Conservation (phyloP, 1,140 invertebrate genomes). For the Drosophila insularis region DNA sequence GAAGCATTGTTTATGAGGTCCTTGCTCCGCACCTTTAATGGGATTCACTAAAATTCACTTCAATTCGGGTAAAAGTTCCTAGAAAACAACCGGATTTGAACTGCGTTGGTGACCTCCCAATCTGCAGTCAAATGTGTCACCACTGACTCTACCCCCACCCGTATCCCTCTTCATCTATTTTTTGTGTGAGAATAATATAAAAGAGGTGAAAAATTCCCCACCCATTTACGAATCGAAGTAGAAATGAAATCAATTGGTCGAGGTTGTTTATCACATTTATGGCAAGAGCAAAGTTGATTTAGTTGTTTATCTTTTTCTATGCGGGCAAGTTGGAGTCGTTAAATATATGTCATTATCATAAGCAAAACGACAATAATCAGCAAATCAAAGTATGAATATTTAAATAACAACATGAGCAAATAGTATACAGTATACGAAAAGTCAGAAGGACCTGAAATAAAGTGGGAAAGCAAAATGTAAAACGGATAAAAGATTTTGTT, state of each 20-base stretch:
- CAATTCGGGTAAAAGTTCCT: constrained; percentile 19
- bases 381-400: neutral
- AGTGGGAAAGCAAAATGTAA: no score
- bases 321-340: neutral
- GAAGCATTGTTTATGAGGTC: constrained; percentile 38
- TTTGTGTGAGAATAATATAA: neutral
- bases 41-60: neutral
- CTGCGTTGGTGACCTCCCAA: constrained; percentile 93
- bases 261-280: constrained; percentile 13
- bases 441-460: no score
- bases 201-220: constrained; percentile 26
- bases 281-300: neutral
- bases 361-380: neutral
- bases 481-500: no score
- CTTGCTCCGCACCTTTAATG: constrained; percentile 39
- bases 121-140: constrained; percentile 97
- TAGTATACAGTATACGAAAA: no score
- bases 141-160: constrained; percentile 83
- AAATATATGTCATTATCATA: neutral
- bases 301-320: neutral
- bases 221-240: constrained; percentile 34
- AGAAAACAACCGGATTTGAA: constrained; percentile 97
- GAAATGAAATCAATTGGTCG: constrained; percentile 39
- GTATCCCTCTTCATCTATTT: neutral
- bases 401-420: no score